These are phyloP conservation scores for Colius striatus DNA, from an alignment of 2,113 vertebrate species.

Conservation along the genomic window DNA sequence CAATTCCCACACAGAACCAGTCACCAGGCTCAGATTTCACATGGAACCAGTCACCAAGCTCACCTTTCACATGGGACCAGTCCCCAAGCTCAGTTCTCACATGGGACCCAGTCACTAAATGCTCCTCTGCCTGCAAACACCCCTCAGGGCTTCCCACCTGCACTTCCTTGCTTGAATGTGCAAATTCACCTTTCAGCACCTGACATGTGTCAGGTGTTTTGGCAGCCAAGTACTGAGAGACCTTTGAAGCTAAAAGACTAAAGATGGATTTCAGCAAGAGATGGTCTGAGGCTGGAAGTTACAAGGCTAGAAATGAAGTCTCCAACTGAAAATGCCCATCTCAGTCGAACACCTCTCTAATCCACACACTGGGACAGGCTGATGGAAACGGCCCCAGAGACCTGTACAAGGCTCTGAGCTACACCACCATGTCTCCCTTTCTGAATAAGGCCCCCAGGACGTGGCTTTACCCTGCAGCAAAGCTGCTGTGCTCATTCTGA, in stretches of 20 bases:
- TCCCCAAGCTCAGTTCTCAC: neutral
- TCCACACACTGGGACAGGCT: fast-evolving
- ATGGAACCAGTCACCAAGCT: too few relatives aligned
- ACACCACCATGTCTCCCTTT: neutral
- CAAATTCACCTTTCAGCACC: neutral
- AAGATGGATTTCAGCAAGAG: neutral
- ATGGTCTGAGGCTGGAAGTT: neutral
- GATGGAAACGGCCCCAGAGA: neutral
- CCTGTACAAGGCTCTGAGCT: neutral
- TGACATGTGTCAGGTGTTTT: fast-evolving
- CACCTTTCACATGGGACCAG: too few relatives aligned
- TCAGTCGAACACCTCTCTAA: neutral
- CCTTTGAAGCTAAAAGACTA: neutral
- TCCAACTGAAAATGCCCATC: neutral
- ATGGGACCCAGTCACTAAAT: neutral
- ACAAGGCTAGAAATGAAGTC: neutral
- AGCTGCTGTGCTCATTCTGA: neutral
- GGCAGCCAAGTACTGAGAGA: neutral
- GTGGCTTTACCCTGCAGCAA: neutral
- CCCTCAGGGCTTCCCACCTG: neutral
- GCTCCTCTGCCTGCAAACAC: neutral
- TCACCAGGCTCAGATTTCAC: too few relatives aligned
- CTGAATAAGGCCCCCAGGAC: neutral
- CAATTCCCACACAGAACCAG: too few relatives aligned
- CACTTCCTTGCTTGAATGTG: neutral